These are phyloP conservation scores for Nipponia nippon DNA, from an alignment of 2,113 vertebrate species.

Conservation along the genomic window DNA sequence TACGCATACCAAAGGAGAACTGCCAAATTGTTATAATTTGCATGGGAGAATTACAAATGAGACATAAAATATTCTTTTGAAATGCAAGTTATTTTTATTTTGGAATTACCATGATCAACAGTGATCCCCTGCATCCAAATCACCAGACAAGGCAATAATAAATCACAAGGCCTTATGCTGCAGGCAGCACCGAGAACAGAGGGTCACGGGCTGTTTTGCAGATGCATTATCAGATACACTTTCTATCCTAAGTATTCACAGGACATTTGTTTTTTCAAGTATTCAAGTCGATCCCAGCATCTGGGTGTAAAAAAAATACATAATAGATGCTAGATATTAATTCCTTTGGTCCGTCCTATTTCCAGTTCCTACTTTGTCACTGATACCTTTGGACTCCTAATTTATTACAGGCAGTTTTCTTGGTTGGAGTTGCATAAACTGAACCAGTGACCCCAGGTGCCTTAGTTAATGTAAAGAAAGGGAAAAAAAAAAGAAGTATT, in stretches of 20 bases:
- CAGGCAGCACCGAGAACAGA: neutral
- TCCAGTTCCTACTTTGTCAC: neutral
- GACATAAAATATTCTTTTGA: constrained; percentile 32
- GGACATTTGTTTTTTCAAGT: neutral
- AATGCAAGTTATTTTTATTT: constrained; percentile 34
- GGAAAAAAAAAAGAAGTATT: no score
- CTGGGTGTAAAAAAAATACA: neutral
- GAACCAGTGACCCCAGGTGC: neutral
- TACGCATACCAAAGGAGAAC: neutral
- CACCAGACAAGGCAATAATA: neutral
- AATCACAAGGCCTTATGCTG: neutral
- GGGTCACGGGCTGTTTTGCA: neutral
- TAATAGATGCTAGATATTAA: neutral
- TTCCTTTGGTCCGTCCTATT: neutral
- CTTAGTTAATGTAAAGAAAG: neutral
- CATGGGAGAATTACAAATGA: constrained; percentile 32
- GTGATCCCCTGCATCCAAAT: neutral
- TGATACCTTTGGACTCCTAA: neutral
- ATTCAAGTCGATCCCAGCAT: neutral
- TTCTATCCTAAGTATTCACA: neutral
- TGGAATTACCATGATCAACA: neutral
- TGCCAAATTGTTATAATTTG: neutral
- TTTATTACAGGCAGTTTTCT: neutral
- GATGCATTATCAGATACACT: neutral
- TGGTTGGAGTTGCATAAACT: neutral